These are phyloP conservation scores for Volucella inanis DNA, from an alignment of 2,888 invertebrate species.

Conservation along the genomic window DNA sequence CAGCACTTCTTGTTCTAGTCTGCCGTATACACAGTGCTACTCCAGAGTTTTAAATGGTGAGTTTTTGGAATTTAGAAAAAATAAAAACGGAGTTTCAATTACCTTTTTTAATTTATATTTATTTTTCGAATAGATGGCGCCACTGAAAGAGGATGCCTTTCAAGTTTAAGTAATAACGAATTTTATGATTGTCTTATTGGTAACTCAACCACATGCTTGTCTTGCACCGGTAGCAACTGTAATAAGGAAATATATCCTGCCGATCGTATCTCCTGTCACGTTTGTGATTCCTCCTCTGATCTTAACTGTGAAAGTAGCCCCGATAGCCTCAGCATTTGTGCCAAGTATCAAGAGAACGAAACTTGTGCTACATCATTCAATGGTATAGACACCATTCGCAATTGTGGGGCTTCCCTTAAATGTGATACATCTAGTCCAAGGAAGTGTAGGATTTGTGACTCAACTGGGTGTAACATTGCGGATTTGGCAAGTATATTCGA, in stretches of 20 bases:
- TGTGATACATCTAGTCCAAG: conserved; percentile 77
- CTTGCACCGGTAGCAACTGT: conserved; percentile 78
- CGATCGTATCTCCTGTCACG: conserved; percentile 78
- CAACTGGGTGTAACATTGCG: conserved; percentile 78
- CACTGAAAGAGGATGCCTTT: conserved; percentile 81
- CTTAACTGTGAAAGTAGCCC: conserved; percentile 77
- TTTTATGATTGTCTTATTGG: conserved; percentile 79
- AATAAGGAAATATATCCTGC: conserved; percentile 78
- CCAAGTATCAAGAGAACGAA: conserved; percentile 77
- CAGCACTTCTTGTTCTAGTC: conserved; percentile 73
- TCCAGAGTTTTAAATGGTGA: conserved; percentile 76
- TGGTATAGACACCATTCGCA: conserved; percentile 77
- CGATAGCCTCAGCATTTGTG: conserved; percentile 77
- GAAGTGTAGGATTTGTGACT: conserved; percentile 77
- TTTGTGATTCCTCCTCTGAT: conserved; percentile 78
- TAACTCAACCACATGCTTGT: conserved; percentile 76
- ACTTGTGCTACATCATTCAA: conserved; percentile 78
- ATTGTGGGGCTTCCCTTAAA: conserved; percentile 77
- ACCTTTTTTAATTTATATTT: not conserved
- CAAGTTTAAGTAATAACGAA: conserved; percentile 78
- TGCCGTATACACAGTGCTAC: conserved; percentile 79
- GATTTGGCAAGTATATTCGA: conserved; percentile 77
- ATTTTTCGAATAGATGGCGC: conserved; percentile 76
- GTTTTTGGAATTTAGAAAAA: not conserved
- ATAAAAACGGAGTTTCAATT: not conserved